A percentile compares a stretch with the other conserved stretches of the same genome.
Conservation (phyloP, 1,140 invertebrate species). For the Tenebrio molitor region DNA sequence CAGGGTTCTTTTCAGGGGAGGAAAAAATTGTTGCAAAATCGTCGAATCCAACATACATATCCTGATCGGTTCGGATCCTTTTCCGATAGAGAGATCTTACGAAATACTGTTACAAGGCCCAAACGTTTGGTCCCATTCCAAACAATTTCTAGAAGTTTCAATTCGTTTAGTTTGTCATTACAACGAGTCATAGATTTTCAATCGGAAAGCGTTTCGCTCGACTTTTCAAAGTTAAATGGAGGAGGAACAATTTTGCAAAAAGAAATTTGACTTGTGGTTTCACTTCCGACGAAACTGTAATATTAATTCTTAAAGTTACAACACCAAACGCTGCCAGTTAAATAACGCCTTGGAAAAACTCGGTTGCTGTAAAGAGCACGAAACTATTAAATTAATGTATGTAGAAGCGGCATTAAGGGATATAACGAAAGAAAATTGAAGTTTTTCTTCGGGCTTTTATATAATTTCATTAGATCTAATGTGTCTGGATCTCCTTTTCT, state of each 20-base stretch:
- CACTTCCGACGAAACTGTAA: too few relatives aligned
- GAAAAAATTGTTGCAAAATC: neutral
- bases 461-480: conserved; percentile 45
- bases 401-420: conserved; percentile 39
- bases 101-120: too few relatives aligned
- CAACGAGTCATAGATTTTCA: too few relatives aligned
- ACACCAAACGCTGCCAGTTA: too few relatives aligned
- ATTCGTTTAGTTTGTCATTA: too few relatives aligned
- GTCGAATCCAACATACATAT: neutral
- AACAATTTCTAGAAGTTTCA: too few relatives aligned
- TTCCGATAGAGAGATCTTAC: neutral
- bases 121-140: too few relatives aligned
- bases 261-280: too few relatives aligned
- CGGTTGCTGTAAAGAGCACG: conserved; percentile 17
- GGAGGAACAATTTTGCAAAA: too few relatives aligned
- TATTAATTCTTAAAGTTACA: too few relatives aligned
- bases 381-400: conserved; percentile 36
- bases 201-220: too few relatives aligned
- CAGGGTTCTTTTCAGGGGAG: neutral
- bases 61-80: neutral
- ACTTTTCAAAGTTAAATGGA: too few relatives aligned
- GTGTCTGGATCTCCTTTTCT: conserved; percentile 10
- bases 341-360: neutral
- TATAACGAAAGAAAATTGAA: conserved; percentile 36
- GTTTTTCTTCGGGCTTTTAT: conserved; percentile 29